Evolutionary conservation across 2,888 invertebrate genomes (phyloP).

Genomic region (Nebria brevicollis): DNA sequence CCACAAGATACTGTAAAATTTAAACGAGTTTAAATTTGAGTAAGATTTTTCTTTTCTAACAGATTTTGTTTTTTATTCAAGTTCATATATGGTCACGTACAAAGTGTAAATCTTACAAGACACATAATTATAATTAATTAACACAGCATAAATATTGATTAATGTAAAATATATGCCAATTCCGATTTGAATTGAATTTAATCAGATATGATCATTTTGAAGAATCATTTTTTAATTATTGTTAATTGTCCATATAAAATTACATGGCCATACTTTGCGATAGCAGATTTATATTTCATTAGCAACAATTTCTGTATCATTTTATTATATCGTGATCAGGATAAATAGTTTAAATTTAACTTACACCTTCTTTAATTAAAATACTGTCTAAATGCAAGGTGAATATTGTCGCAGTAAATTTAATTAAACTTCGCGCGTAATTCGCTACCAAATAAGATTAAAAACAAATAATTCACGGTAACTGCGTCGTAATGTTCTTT

Average conservation of each 20-base stretch:
- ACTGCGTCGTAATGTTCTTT: neutral
- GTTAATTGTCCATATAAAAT: no score
- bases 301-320: neutral
- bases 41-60: no score
- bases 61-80: no score
- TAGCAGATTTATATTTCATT: neutral
- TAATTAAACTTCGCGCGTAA: constrained; percentile 34
- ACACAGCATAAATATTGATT: no score
- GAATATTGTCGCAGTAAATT: constrained; percentile 44
- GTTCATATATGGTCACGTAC: no score
- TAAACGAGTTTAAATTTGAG: neutral
- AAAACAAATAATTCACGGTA: constrained; percentile 45
- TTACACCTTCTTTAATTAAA: neutral
- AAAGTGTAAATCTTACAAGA: no score
- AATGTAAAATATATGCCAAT: no score
- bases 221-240: no score
- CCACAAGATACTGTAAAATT: neutral
- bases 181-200: no score
- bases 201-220: no score
- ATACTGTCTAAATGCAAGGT: constrained; percentile 27
- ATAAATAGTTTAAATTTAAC: neutral
- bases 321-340: neutral
- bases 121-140: no score
- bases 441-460: constrained; percentile 43
- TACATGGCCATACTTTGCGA: no score